A percentile compares a stretch with the other conserved stretches of the same genome.
These are phyloP conservation scores for Bubo bubo DNA, from an alignment of 2,113 vertebrate species.

Conservation along the genomic window DNA sequence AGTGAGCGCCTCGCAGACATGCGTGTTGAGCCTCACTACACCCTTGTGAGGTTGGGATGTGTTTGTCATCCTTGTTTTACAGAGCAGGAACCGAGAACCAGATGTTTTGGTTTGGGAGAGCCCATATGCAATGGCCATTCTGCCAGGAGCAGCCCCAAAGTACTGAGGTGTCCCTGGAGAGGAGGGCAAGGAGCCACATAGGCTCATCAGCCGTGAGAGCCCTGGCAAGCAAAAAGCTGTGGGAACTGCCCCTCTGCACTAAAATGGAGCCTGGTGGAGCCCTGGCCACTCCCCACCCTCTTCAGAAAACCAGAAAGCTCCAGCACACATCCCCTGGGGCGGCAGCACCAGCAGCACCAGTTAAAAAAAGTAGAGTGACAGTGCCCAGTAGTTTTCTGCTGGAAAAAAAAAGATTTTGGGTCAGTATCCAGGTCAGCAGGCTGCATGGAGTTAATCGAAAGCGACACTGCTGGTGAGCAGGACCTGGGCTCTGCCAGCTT, in stretches of 20 bases:
- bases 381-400: background rate
- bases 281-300: rapidly evolving
- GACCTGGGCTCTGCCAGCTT: background rate
- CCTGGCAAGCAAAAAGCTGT: background rate
- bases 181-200: background rate
- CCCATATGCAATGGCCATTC: background rate
- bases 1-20: background rate
- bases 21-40: background rate
- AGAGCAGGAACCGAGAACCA: conserved; percentile 6
- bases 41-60: background rate
- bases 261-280: background rate
- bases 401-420: background rate
- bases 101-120: background rate
- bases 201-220: background rate
- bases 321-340: rapidly evolving
- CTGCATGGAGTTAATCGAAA: background rate
- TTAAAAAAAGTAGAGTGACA: background rate
- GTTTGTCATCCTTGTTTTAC: conserved; percentile 26
- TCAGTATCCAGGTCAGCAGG: background rate
- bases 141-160: background rate
- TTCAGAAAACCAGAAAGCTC: background rate
- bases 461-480: background rate
- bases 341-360: background rate
- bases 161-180: background rate
- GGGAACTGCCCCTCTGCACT: background rate